Evolutionary conservation across 2,888 invertebrate genomes (phyloP).

Genomic region (Drosophila kokeensis): DNA sequence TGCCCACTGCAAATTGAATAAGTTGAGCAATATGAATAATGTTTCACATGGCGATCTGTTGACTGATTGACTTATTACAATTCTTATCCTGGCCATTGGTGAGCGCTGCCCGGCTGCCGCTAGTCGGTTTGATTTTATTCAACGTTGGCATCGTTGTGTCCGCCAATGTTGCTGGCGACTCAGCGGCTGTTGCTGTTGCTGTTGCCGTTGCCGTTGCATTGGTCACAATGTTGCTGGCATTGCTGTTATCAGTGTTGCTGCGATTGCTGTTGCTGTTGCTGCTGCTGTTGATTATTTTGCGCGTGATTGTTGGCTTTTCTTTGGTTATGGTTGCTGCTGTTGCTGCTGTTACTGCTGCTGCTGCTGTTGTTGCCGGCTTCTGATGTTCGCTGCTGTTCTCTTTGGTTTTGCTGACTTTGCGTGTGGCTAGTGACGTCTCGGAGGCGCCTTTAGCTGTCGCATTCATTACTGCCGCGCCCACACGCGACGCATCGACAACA

Average conservation of each 20-base stretch:
- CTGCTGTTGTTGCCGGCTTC: slow-evolving; percentile 53
- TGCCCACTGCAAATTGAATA: slow-evolving; percentile 86
- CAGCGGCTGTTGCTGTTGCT: slow-evolving; percentile 43
- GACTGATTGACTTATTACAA: slow-evolving; percentile 62
- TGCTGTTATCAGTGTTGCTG: slow-evolving; percentile 42
- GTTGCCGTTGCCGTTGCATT: slow-evolving; percentile 47
- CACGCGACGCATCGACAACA: slow-evolving; percentile 45
- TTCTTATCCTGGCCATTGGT: slow-evolving; percentile 83
- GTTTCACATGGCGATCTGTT: not conserved
- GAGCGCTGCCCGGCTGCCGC: slow-evolving; percentile 86
- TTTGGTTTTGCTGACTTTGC: slow-evolving; percentile 70
- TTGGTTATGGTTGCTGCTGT: slow-evolving; percentile 44
- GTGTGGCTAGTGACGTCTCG: slow-evolving; percentile 50
- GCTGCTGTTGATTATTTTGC: slow-evolving; percentile 48
- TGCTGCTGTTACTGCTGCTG: slow-evolving; percentile 36
- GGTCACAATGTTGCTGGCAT: slow-evolving; percentile 45
- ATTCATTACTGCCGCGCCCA: slow-evolving; percentile 36
- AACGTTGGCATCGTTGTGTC: slow-evolving; percentile 83
- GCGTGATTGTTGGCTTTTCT: slow-evolving; percentile 54
- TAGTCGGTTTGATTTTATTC: slow-evolving; percentile 85
- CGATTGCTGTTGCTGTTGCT: slow-evolving; percentile 26
- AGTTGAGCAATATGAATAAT: slow-evolving; percentile 15
- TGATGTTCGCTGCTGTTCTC: slow-evolving; percentile 56
- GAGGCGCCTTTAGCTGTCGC: slow-evolving; percentile 31
- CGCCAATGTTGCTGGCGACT: slow-evolving; percentile 67